phyloP scores from a whole-genome alignment of 2,113 vertebrate genomes.

The Indicator maculatus region DNA sequence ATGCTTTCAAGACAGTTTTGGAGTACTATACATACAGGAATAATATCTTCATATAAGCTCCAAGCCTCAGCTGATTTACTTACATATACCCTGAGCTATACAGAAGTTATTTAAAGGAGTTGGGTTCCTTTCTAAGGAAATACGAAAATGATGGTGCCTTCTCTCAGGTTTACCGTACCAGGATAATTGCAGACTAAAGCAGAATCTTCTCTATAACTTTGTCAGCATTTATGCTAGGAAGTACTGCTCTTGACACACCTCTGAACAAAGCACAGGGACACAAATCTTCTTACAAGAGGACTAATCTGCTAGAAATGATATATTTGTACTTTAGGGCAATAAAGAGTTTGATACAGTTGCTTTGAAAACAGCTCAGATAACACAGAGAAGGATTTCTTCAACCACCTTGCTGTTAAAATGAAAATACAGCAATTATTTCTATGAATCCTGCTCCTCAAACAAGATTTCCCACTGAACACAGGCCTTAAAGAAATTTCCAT shows the following conservation, averaged over 20 bases:
- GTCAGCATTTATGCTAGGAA: background rate
- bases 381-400: background rate
- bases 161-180: background rate
- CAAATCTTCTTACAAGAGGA: background rate
- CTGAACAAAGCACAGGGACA: background rate
- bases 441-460: background rate
- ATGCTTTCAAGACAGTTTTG: background rate
- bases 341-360: background rate
- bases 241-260: background rate
- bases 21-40: background rate
- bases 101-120: background rate
- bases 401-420: background rate
- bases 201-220: background rate
- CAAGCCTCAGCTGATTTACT: background rate
- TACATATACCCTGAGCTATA: background rate
- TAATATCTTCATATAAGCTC: background rate
- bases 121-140: background rate
- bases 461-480: conserved; percentile 1
- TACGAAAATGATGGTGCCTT: background rate
- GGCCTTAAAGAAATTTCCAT: background rate
- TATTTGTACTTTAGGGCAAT: background rate
- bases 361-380: background rate
- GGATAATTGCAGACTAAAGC: background rate
- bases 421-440: background rate
- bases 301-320: background rate